phyloP scores from a whole-genome alignment of 2,888 invertebrate genomes.

The Lasioglossum lativentre region DNA sequence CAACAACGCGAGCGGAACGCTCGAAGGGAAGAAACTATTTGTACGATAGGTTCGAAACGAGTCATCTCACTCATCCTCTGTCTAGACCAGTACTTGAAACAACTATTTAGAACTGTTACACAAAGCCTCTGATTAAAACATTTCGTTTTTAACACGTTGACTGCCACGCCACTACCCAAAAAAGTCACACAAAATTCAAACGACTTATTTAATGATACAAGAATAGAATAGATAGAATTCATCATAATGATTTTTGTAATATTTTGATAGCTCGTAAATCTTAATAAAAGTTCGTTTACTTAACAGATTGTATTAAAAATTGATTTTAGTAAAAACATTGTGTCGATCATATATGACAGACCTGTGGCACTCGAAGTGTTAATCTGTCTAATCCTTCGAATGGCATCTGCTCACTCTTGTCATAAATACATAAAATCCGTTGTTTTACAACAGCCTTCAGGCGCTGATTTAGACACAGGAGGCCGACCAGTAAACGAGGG shows the following conservation, averaged over 20 bases:
- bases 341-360: too few relatives aligned
- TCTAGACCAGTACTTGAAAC: not conserved
- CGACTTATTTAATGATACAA: not conserved
- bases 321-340: too few relatives aligned
- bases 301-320: not conserved
- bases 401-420: too few relatives aligned
- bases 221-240: not conserved
- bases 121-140: not conserved
- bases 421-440: not conserved
- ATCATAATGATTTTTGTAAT: not conserved
- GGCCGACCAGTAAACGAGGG: not conserved
- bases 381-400: too few relatives aligned
- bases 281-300: not conserved
- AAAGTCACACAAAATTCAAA: not conserved
- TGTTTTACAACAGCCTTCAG: not conserved
- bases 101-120: not conserved
- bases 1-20: not conserved
- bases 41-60: slow-evolving; percentile 12
- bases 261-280: not conserved
- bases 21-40: slow-evolving; percentile 16
- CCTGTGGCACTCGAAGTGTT: too few relatives aligned
- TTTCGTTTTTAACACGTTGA: not conserved
- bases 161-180: not conserved
- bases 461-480: not conserved
- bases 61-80: not conserved